Evolutionary conservation across 2,888 invertebrate genomes (phyloP), one percentile per base, ranked within the genome.

Genomic region (Synergus umbraculus): DNA sequence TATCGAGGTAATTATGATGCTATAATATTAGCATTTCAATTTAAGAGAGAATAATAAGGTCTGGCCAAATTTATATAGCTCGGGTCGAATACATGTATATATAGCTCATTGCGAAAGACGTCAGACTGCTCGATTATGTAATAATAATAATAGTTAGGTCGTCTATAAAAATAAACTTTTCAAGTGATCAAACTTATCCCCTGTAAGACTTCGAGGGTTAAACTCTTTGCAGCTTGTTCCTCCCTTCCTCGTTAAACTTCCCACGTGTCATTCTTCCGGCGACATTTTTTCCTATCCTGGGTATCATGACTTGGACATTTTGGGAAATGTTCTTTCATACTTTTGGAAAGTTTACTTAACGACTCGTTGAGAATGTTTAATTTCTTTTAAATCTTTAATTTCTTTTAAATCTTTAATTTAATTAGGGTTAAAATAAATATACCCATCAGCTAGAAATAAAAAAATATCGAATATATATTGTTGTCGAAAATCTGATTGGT

Each of bases 191-290:
- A 73, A 73, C 73, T 37, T 37, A 54, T n/a, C 49, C 46, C 22
- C n/a, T 54, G 46, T 29, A 54, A 4, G 29, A 8, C 49, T 9
- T 49, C 10, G 46, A 29, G 69, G 69, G 69, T 73, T 49, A 54
- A 46, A 29, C 22, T 60, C 60, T 60, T 60, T 60, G 60, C 60
- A 60, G 60, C 60, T 22, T 12, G 22, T 29, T 13, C 29, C 4
- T 73, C 54, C 37, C 54, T 73, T n/a, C 8, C 43, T 22, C 44
- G 54, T 54, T 73, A 73, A 73, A 73, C 15, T 73, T 73, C 73
- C 37, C 37, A 37, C 37, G n/a, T 37, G 73, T 73, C 73, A 73
- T 73, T 54, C 73, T 73, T 73, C 54, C 73, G 73, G 73, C 15
- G 73, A 73, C 73, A 73, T 29, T 73, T 54, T 73, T 73, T 73